Conservation (phyloP, 2,888 invertebrate genomes). For the Spialia ferax region DNA sequence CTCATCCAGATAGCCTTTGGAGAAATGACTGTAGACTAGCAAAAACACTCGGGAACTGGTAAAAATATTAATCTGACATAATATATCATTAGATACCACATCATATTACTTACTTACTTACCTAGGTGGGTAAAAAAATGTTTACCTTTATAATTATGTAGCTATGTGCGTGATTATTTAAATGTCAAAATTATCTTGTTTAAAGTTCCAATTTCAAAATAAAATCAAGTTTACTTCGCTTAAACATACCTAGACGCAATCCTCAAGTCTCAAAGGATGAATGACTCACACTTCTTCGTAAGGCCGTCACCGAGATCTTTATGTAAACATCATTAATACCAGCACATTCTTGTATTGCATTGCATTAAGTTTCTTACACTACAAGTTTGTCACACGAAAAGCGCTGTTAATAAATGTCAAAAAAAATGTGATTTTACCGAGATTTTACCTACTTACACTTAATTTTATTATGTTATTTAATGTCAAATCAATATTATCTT, state of each 20-base stretch:
- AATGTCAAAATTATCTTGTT: too few species aligned
- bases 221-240: slow-evolving; percentile 15
- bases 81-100: too few species aligned
- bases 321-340: slow-evolving; percentile 35
- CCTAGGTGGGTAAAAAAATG: too few species aligned
- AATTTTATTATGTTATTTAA: too few species aligned
- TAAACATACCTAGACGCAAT: slow-evolving; percentile 10
- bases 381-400: slow-evolving; percentile 28
- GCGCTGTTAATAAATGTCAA: slow-evolving; percentile 25
- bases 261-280: slow-evolving; percentile 12
- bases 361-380: slow-evolving; percentile 30
- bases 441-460: too few species aligned
- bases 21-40: too few species aligned
- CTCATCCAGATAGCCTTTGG: too few species aligned
- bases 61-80: too few species aligned
- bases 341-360: slow-evolving; percentile 23
- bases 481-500: not conserved
- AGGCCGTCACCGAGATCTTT: slow-evolving; percentile 18
- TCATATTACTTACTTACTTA: too few species aligned
- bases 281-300: slow-evolving; percentile 23
- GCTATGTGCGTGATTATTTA: too few species aligned
- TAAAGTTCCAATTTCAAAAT: slow-evolving; percentile 10
- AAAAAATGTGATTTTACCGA: slow-evolving; percentile 13
- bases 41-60: too few species aligned
- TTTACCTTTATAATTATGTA: too few species aligned